A percentile compares a stretch with the other conserved stretches of the same genome.
These are phyloP conservation scores for Prenolepis imparis DNA, from an alignment of 2,888 invertebrate species.

Conservation along the genomic window DNA sequence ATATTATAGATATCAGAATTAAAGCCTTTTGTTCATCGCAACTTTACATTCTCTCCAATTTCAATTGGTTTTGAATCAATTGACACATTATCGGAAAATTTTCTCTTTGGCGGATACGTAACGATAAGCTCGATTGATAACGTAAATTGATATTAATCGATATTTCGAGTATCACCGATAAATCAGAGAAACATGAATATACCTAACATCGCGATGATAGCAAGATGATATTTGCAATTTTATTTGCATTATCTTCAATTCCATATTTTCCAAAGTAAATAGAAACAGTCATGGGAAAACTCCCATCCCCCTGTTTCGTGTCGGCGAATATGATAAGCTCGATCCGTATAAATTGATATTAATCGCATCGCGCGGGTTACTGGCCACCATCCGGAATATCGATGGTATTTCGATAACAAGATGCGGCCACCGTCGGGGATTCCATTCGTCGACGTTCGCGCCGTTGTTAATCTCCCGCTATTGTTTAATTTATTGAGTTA, in stretches of 20 bases:
- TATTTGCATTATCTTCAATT: not conserved
- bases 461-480: not conserved
- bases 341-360: constrained; percentile 47
- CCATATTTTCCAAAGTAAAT: not conserved
- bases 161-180: not conserved
- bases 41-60: not conserved
- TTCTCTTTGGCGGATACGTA: not conserved
- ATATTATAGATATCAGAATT: not conserved
- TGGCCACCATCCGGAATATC: constrained; percentile 17
- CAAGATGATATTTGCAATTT: constrained; percentile 2
- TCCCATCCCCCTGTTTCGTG: not conserved
- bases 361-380: constrained; percentile 19
- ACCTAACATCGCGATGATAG: not conserved
- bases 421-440: constrained; percentile 13
- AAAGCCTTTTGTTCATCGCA: not conserved
- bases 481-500: constrained; percentile 30
- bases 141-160: not conserved
- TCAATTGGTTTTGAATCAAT: not conserved
- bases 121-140: not conserved
- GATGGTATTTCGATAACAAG: constrained; percentile 40
- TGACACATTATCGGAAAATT: not conserved
- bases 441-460: not conserved
- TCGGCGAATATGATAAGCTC: constrained; percentile 9
- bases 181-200: not conserved
- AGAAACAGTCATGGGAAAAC: not conserved